phyloP scores from a whole-genome alignment of 2,888 invertebrate species.

The Lymantria dispar region DNA sequence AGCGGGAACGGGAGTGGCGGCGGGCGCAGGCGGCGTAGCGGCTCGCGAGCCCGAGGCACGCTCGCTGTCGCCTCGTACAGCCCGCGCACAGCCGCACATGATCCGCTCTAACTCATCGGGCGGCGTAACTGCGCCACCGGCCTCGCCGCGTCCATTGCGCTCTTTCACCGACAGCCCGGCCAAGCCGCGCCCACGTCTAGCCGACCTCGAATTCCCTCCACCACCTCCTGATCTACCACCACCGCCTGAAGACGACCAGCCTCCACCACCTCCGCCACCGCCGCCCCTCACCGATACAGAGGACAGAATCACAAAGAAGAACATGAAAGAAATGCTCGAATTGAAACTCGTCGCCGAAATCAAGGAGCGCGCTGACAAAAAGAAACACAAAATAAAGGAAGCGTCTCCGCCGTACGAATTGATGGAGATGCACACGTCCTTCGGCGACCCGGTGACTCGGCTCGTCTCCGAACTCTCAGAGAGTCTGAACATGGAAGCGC shows the following conservation, averaged over 20 bases:
- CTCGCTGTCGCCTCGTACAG: conserved; percentile 86
- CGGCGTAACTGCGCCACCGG: conserved; percentile 85
- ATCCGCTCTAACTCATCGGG: conserved; percentile 94
- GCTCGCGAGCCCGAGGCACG: conserved; percentile 56
- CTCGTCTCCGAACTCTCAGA: conserved; percentile 93
- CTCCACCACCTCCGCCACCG: conserved; percentile 69
- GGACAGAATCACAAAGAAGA: conserved; percentile 60
- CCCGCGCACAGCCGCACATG: conserved; percentile 90
- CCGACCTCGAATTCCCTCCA: conserved; percentile 94
- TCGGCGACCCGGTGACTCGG: conserved; percentile 89
- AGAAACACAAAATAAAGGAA: conserved; percentile 80
- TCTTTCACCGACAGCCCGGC: conserved; percentile 87
- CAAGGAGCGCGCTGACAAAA: conserved; percentile 88
- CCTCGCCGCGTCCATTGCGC: conserved; percentile 63
- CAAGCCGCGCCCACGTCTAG: conserved; percentile 87
- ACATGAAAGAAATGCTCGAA: conserved; percentile 92
- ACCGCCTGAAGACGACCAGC: conserved; percentile 85
- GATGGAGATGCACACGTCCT: conserved; percentile 49
- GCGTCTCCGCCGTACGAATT: conserved; percentile 66
- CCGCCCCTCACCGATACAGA: conserved; percentile 61
- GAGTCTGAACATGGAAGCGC: conserved; percentile 87
- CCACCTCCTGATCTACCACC: conserved; percentile 91
- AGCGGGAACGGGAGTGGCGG: conserved; percentile 50
- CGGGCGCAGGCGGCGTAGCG: conserved; percentile 72
- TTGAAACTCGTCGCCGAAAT: conserved; percentile 92